These are phyloP conservation scores for Troides helena DNA, from an alignment of 2,888 invertebrate species.

Conservation along the genomic window DNA sequence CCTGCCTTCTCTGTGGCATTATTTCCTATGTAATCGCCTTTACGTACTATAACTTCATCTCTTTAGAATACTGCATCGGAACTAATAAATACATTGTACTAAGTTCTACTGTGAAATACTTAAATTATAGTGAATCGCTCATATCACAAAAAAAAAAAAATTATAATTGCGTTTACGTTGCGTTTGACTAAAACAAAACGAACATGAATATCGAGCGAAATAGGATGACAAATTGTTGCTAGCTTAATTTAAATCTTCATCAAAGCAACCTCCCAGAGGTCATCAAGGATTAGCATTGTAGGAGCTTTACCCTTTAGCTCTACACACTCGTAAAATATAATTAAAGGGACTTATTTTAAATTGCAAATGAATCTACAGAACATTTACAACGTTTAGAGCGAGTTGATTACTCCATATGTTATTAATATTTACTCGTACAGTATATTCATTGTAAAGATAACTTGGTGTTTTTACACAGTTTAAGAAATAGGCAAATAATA, in stretches of 20 bases:
- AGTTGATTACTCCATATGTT: background rate
- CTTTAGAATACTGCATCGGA: background rate
- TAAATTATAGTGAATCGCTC: background rate
- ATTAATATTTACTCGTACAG: background rate
- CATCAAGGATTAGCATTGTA: background rate
- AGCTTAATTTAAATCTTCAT: background rate
- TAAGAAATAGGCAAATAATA: background rate
- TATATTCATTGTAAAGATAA: background rate
- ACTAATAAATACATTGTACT: background rate
- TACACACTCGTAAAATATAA: background rate
- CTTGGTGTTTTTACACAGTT: background rate
- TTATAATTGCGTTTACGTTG: background rate
- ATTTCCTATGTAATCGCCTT: too few species aligned
- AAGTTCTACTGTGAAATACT: background rate
- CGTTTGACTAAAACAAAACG: background rate
- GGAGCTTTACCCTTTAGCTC: background rate
- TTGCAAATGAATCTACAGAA: conserved; percentile 5
- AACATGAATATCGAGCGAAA: background rate
- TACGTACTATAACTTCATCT: background rate
- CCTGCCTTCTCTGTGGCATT: too few species aligned
- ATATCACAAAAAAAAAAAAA: background rate
- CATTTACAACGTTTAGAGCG: background rate
- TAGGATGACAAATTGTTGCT: background rate
- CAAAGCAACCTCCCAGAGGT: background rate
- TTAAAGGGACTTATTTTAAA: conserved; percentile 12